phyloP scores from a whole-genome alignment of 2,797 vertebrate genomes.

The Zenarchopterus dispar region DNA sequence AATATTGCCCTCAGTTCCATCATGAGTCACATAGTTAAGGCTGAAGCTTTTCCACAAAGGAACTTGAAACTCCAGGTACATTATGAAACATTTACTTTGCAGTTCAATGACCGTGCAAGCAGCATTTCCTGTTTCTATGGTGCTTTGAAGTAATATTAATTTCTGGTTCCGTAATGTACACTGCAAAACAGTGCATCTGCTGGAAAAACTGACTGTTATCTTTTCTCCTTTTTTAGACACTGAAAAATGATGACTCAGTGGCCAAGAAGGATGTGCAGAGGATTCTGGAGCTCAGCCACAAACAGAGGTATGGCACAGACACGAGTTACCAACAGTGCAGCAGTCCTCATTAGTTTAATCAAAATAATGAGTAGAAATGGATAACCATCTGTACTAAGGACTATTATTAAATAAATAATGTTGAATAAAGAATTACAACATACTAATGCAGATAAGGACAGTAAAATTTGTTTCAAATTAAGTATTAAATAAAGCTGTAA shows the following conservation, averaged over 20 bases:
- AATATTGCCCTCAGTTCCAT: not conserved
- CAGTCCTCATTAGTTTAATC: too few relatives aligned
- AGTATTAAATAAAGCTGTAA: too few relatives aligned
- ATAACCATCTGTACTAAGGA: too few relatives aligned
- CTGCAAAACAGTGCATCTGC: constrained; percentile 5
- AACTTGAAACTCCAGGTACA: constrained; percentile 7
- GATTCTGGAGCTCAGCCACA: constrained; percentile 94
- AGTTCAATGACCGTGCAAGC: not conserved
- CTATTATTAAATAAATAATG: too few relatives aligned
- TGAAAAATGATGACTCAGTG: constrained; percentile 92
- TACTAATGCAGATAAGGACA: too few relatives aligned
- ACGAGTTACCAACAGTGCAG: too few relatives aligned
- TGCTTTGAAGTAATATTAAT: constrained; percentile 22
- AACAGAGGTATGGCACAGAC: constrained; percentile 87
- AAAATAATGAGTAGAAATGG: too few relatives aligned
- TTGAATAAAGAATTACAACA: too few relatives aligned
- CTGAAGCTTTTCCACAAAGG: constrained; percentile 6
- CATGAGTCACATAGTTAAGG: not conserved
- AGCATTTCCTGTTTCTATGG: not conserved
- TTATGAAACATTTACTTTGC: constrained; percentile 5
- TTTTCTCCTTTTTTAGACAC: constrained; percentile 81
- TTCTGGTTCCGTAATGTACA: constrained; percentile 1
- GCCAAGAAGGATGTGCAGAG: constrained; percentile 92
- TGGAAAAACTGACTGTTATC: constrained; percentile 9
- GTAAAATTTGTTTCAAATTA: too few relatives aligned